Conservation (phyloP, 1,140 invertebrate species). For the Temnothorax nylanderi region DNA sequence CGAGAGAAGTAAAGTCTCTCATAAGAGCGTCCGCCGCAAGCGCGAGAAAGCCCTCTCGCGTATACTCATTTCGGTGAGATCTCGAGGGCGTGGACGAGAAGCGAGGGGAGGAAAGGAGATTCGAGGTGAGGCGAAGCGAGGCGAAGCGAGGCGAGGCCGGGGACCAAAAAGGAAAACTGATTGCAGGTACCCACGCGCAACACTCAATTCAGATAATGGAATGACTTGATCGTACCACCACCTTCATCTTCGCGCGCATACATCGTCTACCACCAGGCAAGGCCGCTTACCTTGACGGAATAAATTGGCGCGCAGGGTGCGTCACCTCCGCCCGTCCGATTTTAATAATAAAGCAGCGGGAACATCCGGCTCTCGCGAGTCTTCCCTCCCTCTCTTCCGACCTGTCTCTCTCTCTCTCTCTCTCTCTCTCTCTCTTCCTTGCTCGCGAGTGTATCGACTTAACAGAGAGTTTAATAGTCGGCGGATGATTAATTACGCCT, state of each 20-base stretch:
- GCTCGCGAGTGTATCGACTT: slow-evolving; percentile 27
- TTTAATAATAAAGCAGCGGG: slow-evolving; percentile 62
- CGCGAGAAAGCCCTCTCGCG: neutral
- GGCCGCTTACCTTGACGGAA: slow-evolving; percentile 66
- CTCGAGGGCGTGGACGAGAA: slow-evolving; percentile 75
- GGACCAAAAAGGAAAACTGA: slow-evolving; percentile 67
- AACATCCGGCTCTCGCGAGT: slow-evolving; percentile 43
- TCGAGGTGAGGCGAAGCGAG: slow-evolving; percentile 39
- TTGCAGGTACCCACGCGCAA: slow-evolving; percentile 78
- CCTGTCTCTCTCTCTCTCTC: neutral
- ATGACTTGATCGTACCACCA: slow-evolving; percentile 82
- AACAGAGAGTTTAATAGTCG: slow-evolving; percentile 53
- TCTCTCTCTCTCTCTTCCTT: neutral
- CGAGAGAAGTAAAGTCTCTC: slow-evolving; percentile 20
- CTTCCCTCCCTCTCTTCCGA: neutral
- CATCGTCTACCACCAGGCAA: slow-evolving; percentile 59
- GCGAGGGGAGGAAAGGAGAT: slow-evolving; percentile 13
- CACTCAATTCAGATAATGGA: slow-evolving; percentile 84
- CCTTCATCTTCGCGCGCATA: slow-evolving; percentile 67
- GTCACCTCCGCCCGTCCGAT: slow-evolving; percentile 66
- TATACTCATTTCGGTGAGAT: slow-evolving; percentile 67
- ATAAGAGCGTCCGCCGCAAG: slow-evolving; percentile 21
- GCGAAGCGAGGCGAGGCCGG: slow-evolving; percentile 31
- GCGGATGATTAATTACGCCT: slow-evolving; percentile 62
- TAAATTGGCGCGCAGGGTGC: slow-evolving; percentile 73